phyloP scores from a whole-genome alignment of 1,140 invertebrate genomes.

The Aricia agestis region DNA sequence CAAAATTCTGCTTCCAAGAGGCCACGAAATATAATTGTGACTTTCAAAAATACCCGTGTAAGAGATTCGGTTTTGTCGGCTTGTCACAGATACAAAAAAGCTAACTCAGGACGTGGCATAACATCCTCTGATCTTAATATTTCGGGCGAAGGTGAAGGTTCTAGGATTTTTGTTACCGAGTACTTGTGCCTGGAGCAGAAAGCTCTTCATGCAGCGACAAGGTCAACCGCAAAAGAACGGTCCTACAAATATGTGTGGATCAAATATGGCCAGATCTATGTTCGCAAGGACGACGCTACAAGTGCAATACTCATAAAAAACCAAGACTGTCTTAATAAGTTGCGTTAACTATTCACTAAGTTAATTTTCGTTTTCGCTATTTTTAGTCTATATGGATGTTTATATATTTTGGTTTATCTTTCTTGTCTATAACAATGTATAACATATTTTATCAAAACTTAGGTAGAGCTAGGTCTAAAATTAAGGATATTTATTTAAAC shows the following conservation, averaged over 20 bases:
- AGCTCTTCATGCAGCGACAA: neutral
- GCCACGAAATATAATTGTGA: neutral
- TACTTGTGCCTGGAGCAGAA: neutral
- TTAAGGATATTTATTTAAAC: slow-evolving; percentile 25
- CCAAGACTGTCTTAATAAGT: neutral
- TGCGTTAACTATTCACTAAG: neutral
- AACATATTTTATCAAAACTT: slow-evolving; percentile 33
- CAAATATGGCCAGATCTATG: slow-evolving; percentile 5
- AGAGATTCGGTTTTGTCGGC: neutral
- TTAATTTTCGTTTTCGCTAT: neutral
- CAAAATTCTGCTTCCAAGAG: too few species aligned
- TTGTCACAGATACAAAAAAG: neutral
- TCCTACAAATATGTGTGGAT: slow-evolving; percentile 13
- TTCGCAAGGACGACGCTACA: neutral
- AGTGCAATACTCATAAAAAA: neutral
- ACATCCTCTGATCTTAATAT: too few species aligned
- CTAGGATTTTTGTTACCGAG: neutral
- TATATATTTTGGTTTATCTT: neutral
- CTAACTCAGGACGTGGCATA: too few species aligned
- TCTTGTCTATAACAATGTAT: neutral
- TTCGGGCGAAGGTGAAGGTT: too few species aligned
- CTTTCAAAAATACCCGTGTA: neutral
- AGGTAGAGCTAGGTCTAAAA: slow-evolving; percentile 27
- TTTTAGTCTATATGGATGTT: neutral
- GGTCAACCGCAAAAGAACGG: neutral